A percentile compares a stretch with the other conserved stretches of the same genome.
Evolutionary conservation across 2,888 invertebrate species (phyloP).

Genomic region (Drosophila atripex): DNA sequence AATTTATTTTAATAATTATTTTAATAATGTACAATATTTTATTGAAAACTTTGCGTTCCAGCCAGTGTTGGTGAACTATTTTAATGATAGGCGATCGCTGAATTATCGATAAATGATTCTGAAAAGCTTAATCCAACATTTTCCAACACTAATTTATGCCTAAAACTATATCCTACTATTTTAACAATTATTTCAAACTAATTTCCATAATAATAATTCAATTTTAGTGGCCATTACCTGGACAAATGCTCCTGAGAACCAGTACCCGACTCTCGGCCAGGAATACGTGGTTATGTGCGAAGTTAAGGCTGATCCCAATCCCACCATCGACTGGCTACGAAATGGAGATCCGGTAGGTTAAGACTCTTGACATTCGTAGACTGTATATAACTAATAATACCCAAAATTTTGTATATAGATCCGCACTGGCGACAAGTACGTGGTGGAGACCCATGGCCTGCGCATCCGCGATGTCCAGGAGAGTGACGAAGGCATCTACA

Average conservation of each 20-base stretch:
- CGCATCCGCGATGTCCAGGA: slow-evolving; percentile 91
- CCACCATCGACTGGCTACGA: slow-evolving; percentile 93
- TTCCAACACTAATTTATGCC: too few relatives aligned
- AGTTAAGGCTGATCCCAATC: slow-evolving; percentile 93
- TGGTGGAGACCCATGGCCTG: slow-evolving; percentile 90
- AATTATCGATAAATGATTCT: too few relatives aligned
- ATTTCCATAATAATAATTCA: too few relatives aligned
- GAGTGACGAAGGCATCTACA: slow-evolving; percentile 93
- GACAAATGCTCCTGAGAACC: slow-evolving; percentile 93
- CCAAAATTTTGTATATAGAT: slow-evolving; percentile 84
- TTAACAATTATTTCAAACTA: not conserved
- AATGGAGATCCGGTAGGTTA: slow-evolving; percentile 88
- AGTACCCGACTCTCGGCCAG: slow-evolving; percentile 90
- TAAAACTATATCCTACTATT: not conserved
- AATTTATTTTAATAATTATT: too few relatives aligned
- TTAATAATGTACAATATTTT: too few relatives aligned
- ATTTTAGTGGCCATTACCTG: slow-evolving; percentile 93
- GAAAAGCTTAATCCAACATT: too few relatives aligned
- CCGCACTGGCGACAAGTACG: slow-evolving; percentile 88
- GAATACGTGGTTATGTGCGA: slow-evolving; percentile 92
- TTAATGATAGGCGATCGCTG: too few relatives aligned
- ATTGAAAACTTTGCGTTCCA: too few relatives aligned
- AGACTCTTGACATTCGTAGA: not conserved
- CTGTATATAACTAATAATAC: not conserved
- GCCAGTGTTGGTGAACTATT: too few relatives aligned